These are phyloP conservation scores for Passer montanus DNA, from an alignment of 2,113 vertebrate genomes.

Conservation along the genomic window DNA sequence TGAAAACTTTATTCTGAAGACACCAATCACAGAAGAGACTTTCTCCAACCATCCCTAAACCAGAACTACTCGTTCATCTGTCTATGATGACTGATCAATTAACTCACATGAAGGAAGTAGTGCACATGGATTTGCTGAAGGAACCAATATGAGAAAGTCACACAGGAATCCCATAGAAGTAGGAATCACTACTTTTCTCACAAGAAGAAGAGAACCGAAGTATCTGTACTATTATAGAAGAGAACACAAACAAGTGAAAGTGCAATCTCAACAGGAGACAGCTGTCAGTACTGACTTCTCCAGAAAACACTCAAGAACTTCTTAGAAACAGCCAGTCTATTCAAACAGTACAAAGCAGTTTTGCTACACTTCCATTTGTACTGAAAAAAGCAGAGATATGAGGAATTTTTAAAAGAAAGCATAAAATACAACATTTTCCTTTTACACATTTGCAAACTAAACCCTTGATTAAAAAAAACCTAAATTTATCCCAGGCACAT, in stretches of 20 bases:
- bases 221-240: neutral
- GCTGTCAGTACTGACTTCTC: neutral
- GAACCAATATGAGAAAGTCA: neutral
- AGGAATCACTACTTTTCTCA: neutral
- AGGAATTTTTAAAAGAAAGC: neutral
- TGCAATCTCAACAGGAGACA: neutral
- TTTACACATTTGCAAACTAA: neutral
- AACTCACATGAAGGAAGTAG: neutral
- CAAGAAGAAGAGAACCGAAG: neutral
- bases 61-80: neutral
- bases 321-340: neutral
- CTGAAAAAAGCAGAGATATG: neutral
- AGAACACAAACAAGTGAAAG: neutral
- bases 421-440: neutral
- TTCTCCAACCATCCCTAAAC: neutral
- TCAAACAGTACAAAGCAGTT: neutral
- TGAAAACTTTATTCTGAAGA: neutral
- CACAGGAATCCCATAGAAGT: neutral
- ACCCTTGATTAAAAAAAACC: neutral
- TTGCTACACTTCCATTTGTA: neutral
- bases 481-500: neutral
- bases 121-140: neutral
- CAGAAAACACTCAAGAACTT: neutral
- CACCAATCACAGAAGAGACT: neutral
- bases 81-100: neutral